Evolutionary conservation across 2,888 invertebrate genomes (phyloP).

Genomic region (Anthophora plumipes): DNA sequence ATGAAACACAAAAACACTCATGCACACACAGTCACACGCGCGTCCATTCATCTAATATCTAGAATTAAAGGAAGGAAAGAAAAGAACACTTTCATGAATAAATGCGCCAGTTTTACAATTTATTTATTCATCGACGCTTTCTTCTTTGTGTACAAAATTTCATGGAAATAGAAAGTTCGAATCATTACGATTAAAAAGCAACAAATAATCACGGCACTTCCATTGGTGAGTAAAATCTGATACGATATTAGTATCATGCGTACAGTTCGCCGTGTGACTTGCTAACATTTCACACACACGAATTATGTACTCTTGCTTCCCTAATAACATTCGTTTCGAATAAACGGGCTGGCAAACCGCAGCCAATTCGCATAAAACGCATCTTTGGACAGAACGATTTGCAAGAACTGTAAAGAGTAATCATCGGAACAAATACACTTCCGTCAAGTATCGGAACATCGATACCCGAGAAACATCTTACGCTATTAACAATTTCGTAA

Average conservation of each 20-base stretch:
- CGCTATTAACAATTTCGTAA: conserved; percentile 51
- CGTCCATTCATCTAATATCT: not conserved
- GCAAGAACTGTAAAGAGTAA: conserved; percentile 13
- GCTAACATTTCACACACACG: conserved; percentile 17
- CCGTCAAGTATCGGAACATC: conserved; percentile 4
- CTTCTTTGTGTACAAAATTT: conserved; percentile 68
- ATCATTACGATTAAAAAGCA: conserved; percentile 37
- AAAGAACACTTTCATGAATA: conserved; percentile 44
- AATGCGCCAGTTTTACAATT: conserved; percentile 54
- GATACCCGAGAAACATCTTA: conserved; percentile 41
- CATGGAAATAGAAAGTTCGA: conserved; percentile 61
- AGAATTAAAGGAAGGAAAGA: not conserved
- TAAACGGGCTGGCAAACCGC: not conserved
- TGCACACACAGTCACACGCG: not conserved
- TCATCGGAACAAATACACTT: conserved; percentile 27
- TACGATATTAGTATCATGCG: conserved; percentile 10
- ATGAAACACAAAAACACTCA: not conserved
- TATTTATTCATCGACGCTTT: conserved; percentile 55
- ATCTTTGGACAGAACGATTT: conserved; percentile 5
- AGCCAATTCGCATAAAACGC: conserved; percentile 29
- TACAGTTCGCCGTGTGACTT: conserved; percentile 3
- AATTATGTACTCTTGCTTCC: not conserved
- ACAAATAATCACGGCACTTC: conserved; percentile 29
- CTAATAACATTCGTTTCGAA: not conserved
- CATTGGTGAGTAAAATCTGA: conserved; percentile 5